Conservation (phyloP, 2,113 vertebrate species). For the Peromyscus maniculatus region DNA sequence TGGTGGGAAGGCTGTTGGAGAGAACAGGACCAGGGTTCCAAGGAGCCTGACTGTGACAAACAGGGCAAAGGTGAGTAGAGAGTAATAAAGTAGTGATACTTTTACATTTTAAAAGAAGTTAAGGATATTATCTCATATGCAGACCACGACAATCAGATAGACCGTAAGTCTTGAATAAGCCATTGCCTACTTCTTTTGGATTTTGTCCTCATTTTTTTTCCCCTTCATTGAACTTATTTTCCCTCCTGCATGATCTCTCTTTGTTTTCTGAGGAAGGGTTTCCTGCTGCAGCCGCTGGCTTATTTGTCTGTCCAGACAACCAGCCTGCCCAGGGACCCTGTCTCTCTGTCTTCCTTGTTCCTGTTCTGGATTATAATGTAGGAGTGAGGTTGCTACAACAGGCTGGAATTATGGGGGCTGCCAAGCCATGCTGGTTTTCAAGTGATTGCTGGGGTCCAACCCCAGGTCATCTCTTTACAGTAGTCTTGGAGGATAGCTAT, state of each 20-base stretch:
- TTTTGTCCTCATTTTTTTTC: not conserved
- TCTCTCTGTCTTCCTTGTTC: not conserved
- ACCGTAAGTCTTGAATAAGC: not conserved
- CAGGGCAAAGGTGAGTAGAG: not conserved
- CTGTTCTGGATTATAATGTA: not conserved
- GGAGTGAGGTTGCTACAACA: not conserved
- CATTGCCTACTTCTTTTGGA: not conserved
- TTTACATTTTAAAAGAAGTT: not conserved
- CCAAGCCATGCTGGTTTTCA: not conserved
- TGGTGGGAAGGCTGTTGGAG: not conserved
- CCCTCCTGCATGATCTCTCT: not conserved
- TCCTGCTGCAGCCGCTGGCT: not conserved
- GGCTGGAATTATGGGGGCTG: not conserved
- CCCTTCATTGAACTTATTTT: too few species aligned
- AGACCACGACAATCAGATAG: not conserved
- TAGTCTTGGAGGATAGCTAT: not conserved
- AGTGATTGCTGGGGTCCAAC: not conserved
- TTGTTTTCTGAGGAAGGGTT: not conserved
- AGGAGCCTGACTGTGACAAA: too few species aligned
- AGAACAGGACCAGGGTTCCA: not conserved
- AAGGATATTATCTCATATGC: not conserved
- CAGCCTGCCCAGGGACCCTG: not conserved
- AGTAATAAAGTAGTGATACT: not conserved
- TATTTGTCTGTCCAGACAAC: not conserved
- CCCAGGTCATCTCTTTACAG: not conserved